Conservation (phyloP, 2,797 vertebrate species). For the Channallabes apus region DNA sequence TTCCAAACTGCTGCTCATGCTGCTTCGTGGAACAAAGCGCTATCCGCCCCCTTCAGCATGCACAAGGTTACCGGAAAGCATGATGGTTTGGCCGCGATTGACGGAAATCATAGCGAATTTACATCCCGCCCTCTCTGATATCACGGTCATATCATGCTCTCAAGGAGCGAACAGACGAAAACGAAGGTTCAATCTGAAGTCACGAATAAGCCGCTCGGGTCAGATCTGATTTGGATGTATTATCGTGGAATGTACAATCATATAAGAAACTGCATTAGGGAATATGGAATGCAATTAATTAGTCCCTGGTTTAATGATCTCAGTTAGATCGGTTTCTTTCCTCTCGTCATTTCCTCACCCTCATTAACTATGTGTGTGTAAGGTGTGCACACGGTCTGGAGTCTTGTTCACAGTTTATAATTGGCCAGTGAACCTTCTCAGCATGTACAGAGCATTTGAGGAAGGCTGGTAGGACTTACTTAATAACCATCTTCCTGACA, state of each 20-base stretch:
- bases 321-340: slow-evolving; percentile 1
- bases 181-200: neutral
- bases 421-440: slow-evolving; percentile 9
- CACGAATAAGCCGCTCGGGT: neutral
- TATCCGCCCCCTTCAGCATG: neutral
- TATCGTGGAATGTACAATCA: neutral
- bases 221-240: neutral
- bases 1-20: neutral
- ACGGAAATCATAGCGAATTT: neutral
- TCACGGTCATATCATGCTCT: neutral
- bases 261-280: slow-evolving; percentile 7
- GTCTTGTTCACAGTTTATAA: neutral
- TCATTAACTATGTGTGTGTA: neutral
- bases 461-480: neutral
- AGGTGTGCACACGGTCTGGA: neutral
- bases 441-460: neutral
- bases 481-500: slow-evolving; percentile 17
- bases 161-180: neutral
- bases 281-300: slow-evolving; percentile 4
- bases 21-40: neutral
- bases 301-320: neutral
- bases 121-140: neutral
- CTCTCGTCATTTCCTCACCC: slow-evolving; percentile 4
- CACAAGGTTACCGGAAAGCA: neutral
- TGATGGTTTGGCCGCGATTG: neutral